Percentiles rank a stretch among this genome's conserved stretches.
Evolutionary conservation across 2,888 invertebrate species (phyloP).

Genomic region (Lomographa bimaculata): DNA sequence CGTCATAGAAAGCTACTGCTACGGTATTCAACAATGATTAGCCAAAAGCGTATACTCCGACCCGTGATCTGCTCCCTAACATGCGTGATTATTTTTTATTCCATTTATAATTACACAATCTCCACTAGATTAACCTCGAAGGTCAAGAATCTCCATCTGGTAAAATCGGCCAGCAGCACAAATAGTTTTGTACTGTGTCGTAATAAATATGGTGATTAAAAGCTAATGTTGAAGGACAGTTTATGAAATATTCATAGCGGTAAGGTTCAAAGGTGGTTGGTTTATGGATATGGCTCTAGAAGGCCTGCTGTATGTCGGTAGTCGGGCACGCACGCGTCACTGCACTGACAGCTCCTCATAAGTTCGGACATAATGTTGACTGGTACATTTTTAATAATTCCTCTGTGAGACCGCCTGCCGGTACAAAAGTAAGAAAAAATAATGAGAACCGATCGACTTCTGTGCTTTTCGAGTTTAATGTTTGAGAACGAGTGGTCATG

Average conservation of each 20-base stretch:
- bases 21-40: constrained; percentile 19
- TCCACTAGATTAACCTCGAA: constrained; percentile 48
- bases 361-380: constrained; percentile 69
- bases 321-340: constrained; percentile 59
- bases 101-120: constrained; percentile 44
- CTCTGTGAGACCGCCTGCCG: constrained; percentile 45
- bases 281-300: constrained; percentile 33
- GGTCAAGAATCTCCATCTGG: constrained; percentile 41
- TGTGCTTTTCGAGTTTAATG: constrained; percentile 19
- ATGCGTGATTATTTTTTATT: constrained; percentile 28
- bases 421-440: constrained; percentile 29
- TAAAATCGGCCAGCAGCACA: constrained; percentile 10
- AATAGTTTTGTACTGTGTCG: constrained; percentile 9
- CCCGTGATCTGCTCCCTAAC: constrained; percentile 22
- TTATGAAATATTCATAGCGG: constrained; percentile 6
- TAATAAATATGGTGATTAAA: too few relatives aligned
- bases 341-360: constrained; percentile 69
- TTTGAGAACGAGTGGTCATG: constrained; percentile 8
- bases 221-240: too few relatives aligned
- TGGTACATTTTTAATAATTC: constrained; percentile 64
- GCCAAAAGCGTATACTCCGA: constrained; percentile 25
- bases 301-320: constrained; percentile 58
- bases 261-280: constrained; percentile 18
- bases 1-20: constrained; percentile 17
- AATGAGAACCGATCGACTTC: constrained; percentile 45